Percentiles rank a stretch among this genome's conserved stretches.
Evolutionary conservation across 2,797 vertebrate genomes (phyloP).

Genomic region (Mus caroli): DNA sequence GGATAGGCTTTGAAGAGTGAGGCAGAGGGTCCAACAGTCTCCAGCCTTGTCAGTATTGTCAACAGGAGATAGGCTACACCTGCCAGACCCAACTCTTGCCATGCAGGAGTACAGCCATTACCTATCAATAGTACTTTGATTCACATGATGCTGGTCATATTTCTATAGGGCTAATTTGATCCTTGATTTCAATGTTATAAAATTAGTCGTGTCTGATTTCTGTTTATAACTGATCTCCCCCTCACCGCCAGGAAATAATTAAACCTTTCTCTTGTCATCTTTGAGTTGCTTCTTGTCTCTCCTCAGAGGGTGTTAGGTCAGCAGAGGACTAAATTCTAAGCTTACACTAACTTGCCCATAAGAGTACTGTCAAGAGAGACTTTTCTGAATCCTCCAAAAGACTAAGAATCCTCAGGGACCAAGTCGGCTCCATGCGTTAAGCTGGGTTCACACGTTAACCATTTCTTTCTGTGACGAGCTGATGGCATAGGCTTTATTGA

Average conservation of each 20-base stretch:
- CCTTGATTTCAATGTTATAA: background rate
- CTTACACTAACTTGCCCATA: background rate
- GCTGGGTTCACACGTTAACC: background rate
- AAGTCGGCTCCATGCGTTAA: background rate
- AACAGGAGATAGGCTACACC: conserved; percentile 28
- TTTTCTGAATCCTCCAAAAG: background rate
- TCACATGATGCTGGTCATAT: background rate
- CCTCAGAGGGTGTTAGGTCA: background rate
- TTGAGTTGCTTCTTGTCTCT: background rate
- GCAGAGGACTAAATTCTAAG: background rate
- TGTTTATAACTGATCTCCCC: background rate
- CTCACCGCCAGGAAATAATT: conserved; percentile 28
- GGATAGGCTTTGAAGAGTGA: conserved; percentile 73
- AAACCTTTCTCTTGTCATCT: background rate
- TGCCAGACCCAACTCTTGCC: background rate
- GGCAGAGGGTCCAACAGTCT: background rate
- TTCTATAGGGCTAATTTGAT: conserved; percentile 24
- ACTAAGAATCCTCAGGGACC: background rate
- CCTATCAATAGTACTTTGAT: background rate
- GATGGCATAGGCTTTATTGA: background rate
- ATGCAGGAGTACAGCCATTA: background rate
- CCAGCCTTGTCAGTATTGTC: background rate
- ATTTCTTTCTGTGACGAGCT: background rate
- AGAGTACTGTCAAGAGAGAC: background rate
- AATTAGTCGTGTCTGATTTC: background rate